A percentile compares a stretch with the other conserved stretches of the same genome.
Evolutionary conservation across 2,888 invertebrate species (phyloP).

Genomic region (Macrophya alboannulata): DNA sequence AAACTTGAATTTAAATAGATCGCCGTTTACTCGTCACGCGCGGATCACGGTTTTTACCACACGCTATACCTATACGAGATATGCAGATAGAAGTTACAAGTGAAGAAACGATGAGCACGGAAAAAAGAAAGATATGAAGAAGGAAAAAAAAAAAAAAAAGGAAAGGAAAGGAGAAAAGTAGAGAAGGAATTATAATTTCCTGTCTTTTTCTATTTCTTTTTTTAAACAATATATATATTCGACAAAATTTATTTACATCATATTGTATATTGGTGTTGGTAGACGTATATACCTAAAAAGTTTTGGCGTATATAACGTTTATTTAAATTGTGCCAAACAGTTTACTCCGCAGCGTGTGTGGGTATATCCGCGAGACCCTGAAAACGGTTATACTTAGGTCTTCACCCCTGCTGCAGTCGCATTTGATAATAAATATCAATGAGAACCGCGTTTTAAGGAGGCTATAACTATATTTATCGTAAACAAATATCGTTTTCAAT

Average conservation of each 20-base stretch:
- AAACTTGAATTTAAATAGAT: slow-evolving; percentile 1
- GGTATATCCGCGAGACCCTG: not conserved
- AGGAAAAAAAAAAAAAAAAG: slow-evolving; percentile 19
- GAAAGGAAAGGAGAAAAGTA: not conserved
- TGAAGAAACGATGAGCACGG: not conserved
- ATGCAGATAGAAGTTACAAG: not conserved
- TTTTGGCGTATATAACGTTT: not conserved
- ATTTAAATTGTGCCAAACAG: not conserved
- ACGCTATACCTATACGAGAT: not conserved
- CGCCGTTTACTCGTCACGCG: not conserved
- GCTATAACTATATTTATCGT: not conserved
- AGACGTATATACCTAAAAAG: not conserved
- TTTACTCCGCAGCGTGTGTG: not conserved
- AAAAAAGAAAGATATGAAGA: not conserved
- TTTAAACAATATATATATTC: not conserved
- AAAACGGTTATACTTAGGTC: not conserved
- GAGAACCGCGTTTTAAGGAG: not conserved
- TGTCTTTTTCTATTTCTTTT: not conserved
- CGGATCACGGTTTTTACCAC: not conserved
- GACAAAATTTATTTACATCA: not conserved
- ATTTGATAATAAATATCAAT: not conserved
- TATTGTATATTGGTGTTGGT: not conserved
- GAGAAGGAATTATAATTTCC: not conserved
- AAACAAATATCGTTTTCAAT: not conserved
- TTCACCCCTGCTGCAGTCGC: not conserved